Evolutionary conservation across 2,888 invertebrate genomes (phyloP).

Genomic region (Pinctada fucata): DNA sequence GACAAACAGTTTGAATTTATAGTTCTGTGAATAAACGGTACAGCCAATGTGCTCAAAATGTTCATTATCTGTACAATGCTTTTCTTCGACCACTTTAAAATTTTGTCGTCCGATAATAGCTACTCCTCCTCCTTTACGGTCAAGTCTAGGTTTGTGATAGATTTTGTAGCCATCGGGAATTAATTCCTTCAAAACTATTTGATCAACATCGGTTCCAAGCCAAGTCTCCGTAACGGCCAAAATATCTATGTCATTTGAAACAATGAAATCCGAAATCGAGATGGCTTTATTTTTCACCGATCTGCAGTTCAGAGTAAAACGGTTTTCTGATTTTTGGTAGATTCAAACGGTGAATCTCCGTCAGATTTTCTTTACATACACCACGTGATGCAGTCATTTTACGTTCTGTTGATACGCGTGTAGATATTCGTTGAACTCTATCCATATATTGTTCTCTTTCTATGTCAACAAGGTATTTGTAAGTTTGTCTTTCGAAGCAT

Average conservation of each 20-base stretch:
- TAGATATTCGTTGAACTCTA: too few species aligned
- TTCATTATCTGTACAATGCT: neutral
- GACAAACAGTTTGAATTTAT: constrained; percentile 11
- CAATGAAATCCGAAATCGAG: constrained; percentile 20
- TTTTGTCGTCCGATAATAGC: neutral
- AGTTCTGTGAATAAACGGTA: neutral
- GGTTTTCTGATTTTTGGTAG: too few species aligned
- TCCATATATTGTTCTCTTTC: too few species aligned
- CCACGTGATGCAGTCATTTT: too few species aligned
- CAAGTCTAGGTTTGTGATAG: constrained; percentile 2
- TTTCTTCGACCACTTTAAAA: neutral
- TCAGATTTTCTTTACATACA: too few species aligned
- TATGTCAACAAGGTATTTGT: too few species aligned
- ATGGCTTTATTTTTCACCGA: constrained; percentile 25
- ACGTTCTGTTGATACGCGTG: too few species aligned
- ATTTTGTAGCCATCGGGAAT: constrained; percentile 18
- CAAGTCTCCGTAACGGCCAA: constrained; percentile 28
- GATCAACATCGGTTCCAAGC: constrained; percentile 25
- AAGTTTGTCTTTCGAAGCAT: too few species aligned
- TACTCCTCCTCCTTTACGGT: constrained; percentile 24
- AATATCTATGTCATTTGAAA: constrained; percentile 16
- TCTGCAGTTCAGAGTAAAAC: constrained; percentile 8
- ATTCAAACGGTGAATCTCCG: too few species aligned
- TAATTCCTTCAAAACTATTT: constrained; percentile 7
- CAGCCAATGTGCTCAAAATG: constrained; percentile 26